These are phyloP conservation scores for Apodemus agrarius DNA, from an alignment of 2,797 vertebrate species.

Conservation along the genomic window DNA sequence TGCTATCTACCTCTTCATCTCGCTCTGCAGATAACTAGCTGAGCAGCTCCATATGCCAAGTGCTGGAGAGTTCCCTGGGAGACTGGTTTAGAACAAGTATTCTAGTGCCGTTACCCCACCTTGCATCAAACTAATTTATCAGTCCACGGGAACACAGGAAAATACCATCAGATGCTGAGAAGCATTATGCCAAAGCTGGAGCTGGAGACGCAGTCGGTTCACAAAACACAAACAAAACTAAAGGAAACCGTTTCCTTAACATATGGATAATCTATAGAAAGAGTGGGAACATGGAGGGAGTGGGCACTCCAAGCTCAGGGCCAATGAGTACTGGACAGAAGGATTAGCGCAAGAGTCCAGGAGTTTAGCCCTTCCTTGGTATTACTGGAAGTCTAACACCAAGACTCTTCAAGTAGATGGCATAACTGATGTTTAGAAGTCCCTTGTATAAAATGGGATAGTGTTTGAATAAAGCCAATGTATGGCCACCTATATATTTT, in stretches of 20 bases:
- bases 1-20: slow-evolving; percentile 5
- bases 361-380: not conserved
- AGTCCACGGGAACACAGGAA: not conserved
- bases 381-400: not conserved
- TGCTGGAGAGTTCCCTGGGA: not conserved
- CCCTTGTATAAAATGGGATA: not conserved
- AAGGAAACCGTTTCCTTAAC: not conserved
- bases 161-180: not conserved
- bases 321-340: not conserved
- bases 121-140: not conserved
- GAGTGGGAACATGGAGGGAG: not conserved
- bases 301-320: not conserved
- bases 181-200: slow-evolving; percentile 20
- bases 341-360: too few species aligned
- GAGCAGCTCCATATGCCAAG: not conserved
- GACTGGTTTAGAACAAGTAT: not conserved
- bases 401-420: not conserved
- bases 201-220: not conserved
- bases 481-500: not conserved
- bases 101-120: not conserved
- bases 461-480: not conserved
- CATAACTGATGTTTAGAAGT: not conserved
- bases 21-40: not conserved
- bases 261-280: not conserved
- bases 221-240: not conserved